Base-by-base conservation (phyloP, 2,888 invertebrate genomes). In the Cordilura impudica region DNA sequence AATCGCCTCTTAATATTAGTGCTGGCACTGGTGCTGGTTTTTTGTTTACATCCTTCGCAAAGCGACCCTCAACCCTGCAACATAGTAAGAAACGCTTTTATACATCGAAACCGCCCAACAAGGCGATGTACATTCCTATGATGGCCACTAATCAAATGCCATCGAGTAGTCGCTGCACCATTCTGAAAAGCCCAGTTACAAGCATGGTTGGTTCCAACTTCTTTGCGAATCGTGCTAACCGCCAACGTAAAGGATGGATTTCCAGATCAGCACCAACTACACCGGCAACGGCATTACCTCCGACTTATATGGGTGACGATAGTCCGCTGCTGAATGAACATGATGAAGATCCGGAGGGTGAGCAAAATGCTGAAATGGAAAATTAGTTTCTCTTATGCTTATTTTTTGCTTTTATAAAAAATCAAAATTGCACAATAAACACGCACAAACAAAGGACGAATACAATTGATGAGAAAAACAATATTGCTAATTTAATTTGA, bases 181-280 rank as follows among this genome's bases (percentile, higher is more conserved):
- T 87, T 8, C 85, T 88, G 2, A 87, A 89, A 73, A 89, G 89
- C 82, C 89, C 90, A 12, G 87, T 89, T 0, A 87, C 86, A 77
- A 87, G 85, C 63, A 84, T 85, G 12, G 86, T 87, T 2, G 86
- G 86, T 1, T 87, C 87, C 45, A 88, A 85, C 71, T 89, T 89
- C 81, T 88, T 89, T 69, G 84, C 87, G 5, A 85, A 84, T 47
- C 87, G 88, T 2, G 86, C 86, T 5, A 86, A 85, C 5, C 89
- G 91, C 1, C 89, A 90, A 6, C 90, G 91, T 60, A 89, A 92
- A 75, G 91, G 94, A 49, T 93, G 93, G 91, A 91, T 95, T 6
- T 94, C 95, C 0, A 90, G 94, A 21, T 95, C 95, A 0, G 96
- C 96, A 0, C 96, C 96, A 0, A 94, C 94, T 2, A 96, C 95